Evolutionary conservation across 2,113 vertebrate genomes (phyloP).

Genomic region (Pedetes capensis): DNA sequence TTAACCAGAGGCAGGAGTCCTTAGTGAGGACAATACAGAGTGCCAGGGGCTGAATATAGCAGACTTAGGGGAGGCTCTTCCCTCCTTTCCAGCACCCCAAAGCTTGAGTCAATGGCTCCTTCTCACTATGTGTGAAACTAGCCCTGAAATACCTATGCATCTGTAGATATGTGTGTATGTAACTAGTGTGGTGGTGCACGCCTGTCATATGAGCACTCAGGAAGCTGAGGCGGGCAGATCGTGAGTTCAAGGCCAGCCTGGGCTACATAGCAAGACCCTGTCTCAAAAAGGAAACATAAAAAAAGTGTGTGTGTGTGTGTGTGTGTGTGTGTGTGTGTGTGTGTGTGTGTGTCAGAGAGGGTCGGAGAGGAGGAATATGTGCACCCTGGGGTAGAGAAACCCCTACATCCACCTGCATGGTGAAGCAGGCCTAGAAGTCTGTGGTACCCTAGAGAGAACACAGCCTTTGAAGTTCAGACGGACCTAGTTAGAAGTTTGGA

Average conservation of each 20-base stretch:
- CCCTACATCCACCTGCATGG: not conserved
- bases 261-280: too few species aligned
- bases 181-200: not conserved
- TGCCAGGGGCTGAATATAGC: not conserved
- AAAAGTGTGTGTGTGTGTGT: not conserved
- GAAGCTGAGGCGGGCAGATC: not conserved
- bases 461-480: not conserved
- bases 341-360: too few species aligned
- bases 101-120: not conserved
- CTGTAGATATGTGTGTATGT: not conserved
- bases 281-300: not conserved
- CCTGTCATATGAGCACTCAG: not conserved
- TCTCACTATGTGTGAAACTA: not conserved
- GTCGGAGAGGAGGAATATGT: not conserved
- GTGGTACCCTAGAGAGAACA: not conserved
- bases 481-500: not conserved
- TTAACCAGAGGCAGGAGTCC: not conserved
- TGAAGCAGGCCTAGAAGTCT: not conserved
- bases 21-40: accelerated
- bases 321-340: not conserved
- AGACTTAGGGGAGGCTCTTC: not conserved
- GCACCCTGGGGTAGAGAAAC: not conserved
- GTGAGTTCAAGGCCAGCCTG: not conserved
- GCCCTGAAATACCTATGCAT: not conserved
- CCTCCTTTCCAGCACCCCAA: not conserved